Evolutionary conservation across 2,113 vertebrate genomes (phyloP).

Genomic region (Hypanus sabinus): DNA sequence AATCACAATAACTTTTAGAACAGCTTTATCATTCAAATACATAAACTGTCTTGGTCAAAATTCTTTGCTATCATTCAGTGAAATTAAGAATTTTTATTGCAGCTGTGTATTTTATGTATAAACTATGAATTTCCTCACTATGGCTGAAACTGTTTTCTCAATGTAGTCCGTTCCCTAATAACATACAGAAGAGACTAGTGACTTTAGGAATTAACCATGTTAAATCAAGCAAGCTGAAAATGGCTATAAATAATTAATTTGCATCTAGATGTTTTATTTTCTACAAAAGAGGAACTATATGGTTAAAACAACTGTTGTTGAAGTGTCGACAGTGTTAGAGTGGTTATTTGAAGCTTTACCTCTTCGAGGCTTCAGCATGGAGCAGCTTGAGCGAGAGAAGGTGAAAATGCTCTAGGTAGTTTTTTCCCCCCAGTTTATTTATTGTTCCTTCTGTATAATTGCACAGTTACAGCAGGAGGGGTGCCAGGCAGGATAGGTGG

Average conservation of each 20-base stretch:
- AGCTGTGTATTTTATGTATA: background rate
- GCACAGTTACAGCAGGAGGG: no score
- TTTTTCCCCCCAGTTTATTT: no score
- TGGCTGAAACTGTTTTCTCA: background rate
- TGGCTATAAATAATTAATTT: background rate
- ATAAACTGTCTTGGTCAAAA: background rate
- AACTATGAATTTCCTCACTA: background rate
- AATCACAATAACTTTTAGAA: constrained; percentile 3
- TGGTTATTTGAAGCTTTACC: no score
- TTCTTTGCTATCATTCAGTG: background rate
- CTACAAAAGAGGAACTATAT: background rate
- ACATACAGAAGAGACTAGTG: background rate
- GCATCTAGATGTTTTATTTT: background rate
- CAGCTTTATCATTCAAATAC: background rate
- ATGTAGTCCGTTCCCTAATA: background rate
- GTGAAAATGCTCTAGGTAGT: no score
- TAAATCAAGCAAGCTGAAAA: background rate
- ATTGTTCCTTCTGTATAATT: no score
- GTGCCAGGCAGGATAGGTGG: no score
- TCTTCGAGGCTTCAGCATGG: no score
- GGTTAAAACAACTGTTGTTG: no score
- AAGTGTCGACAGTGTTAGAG: no score
- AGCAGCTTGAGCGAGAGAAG: no score
- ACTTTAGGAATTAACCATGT: background rate
- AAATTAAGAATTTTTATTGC: background rate